Evolutionary conservation across 1,140 invertebrate genomes (phyloP), one percentile per base, ranked within the genome.

Genomic region (Apis laboriosa): DNA sequence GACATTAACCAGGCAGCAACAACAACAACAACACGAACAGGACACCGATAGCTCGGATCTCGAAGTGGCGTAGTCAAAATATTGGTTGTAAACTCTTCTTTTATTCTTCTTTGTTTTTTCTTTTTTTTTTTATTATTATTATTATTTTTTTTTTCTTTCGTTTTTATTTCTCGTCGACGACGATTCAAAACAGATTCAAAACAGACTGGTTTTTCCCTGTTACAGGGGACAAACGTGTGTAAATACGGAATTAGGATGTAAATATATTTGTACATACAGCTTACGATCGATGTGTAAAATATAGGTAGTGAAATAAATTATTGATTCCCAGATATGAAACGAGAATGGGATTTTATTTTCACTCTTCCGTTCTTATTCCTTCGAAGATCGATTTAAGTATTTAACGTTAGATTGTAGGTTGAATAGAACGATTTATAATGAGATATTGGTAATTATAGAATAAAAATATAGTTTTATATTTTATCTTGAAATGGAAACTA

Each of bases 11-110:
- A 90, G 90, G n/a, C 89, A 90, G 67, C 90, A 86, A 4, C 83
- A 80, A 56, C 89, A 90, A 9, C 87, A 83, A 51, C 82, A 89
- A 67, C 83, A 90, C 76, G 91, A 94, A 63, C 91, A 92, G 8
- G 94, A 94, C 77, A 93, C 92, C 24, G 93, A 94, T 87, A 94
- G 93, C 82, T 94, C 94, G 53, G 94, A 94, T 67, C 91, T 96
- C 49, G 95, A 96, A 90, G 95, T 96, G 49, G 95, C 95, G 90
- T 96, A 95, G 94, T 93, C 72, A 81, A 34, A 68, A 71, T 53
- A 63, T 24, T 24, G 43, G 63, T 58, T 83, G 53, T 80, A 68
- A 60, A 66, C 9, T 53, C 9, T 21, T 61, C 68, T 66, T 55
- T 24, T 19, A n/a, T 19, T 64, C 13, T 7, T 15, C 28, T 15